Base-by-base conservation (phyloP, 1,140 invertebrate genomes). In the Aphelenchoides fujianensis region DNA sequence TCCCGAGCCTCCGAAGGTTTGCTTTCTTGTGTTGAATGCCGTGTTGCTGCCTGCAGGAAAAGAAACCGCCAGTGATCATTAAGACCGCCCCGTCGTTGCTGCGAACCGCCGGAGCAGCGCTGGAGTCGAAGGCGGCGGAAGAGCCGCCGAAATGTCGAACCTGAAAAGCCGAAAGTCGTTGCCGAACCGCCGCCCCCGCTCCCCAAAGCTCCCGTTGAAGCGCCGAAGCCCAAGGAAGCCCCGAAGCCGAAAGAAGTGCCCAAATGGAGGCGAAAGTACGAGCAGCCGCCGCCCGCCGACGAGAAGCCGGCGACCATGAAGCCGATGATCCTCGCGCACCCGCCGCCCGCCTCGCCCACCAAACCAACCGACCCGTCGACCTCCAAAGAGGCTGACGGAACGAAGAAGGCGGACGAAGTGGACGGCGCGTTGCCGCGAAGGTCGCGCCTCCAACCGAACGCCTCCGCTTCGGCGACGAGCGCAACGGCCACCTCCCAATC, bases 321-420 rank as follows among this genome's bases (percentile, higher is more conserved):
- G n/a, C 63, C 63, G 32, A 66, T 66, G 63, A 66, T 66, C 53
- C 32, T 66, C 12, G 63, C 9, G 1, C 16, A 66, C 23, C 63
- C 34, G 37, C 16, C 31, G n/a, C 63, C n/a, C n/a, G n/a, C 63
- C 12, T 36, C 63, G 7, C 5, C 12, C 55, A 19, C 5, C 5
- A 32, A 7, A 30, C 5, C n/a, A n/a, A n/a, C n/a, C n/a, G n/a
- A 59, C 12, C 5, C 19, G 34, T 7, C 5, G 28, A 19, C 5
- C 5, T 7, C 19, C 23, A 59, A 59, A 19, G n/a, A n/a, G n/a
- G 19, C 7, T 7, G 55, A n/a, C n/a, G n/a, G n/a, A n/a, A n/a
- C n/a, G n/a, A n/a, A n/a, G n/a, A n/a, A n/a, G n/a, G n/a, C n/a
- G n/a, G n/a, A n/a, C n/a, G n/a, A n/a, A n/a, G n/a, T n/a, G n/a